Evolutionary conservation across 2,797 vertebrate species (phyloP).

Genomic region (Okamejei kenojei): DNA sequence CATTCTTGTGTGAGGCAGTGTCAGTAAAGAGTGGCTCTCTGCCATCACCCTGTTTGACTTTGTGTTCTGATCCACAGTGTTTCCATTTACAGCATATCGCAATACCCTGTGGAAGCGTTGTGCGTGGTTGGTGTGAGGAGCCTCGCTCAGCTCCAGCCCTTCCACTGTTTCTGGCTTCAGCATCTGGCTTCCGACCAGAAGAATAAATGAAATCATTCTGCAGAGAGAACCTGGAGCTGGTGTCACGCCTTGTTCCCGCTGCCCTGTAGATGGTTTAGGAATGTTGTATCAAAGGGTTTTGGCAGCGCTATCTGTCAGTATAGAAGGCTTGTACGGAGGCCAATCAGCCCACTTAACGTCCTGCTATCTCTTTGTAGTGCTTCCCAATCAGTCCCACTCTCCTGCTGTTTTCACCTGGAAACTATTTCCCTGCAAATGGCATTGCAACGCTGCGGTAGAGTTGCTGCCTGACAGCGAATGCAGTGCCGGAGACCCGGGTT

Average conservation of each 20-base stretch:
- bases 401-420: too few species aligned
- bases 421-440: too few species aligned
- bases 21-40: neutral
- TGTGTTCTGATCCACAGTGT: neutral
- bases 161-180: neutral
- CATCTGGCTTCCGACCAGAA: neutral
- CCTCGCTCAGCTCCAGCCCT: neutral
- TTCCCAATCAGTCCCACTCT: too few species aligned
- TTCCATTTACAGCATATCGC: constrained; percentile 3
- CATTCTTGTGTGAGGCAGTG: neutral
- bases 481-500: too few species aligned
- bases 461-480: too few species aligned
- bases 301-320: neutral
- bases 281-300: neutral
- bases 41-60: neutral
- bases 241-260: neutral
- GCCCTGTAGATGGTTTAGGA: neutral
- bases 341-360: too few species aligned
- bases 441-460: too few species aligned
- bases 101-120: neutral
- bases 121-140: neutral
- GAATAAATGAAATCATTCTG: neutral
- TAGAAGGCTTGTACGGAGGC: too few species aligned
- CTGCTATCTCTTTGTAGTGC: too few species aligned
- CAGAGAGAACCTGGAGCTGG: neutral